These are phyloP conservation scores for Oceanodroma leucorhoa DNA, from an alignment of 2,797 vertebrate species.

Conservation along the genomic window DNA sequence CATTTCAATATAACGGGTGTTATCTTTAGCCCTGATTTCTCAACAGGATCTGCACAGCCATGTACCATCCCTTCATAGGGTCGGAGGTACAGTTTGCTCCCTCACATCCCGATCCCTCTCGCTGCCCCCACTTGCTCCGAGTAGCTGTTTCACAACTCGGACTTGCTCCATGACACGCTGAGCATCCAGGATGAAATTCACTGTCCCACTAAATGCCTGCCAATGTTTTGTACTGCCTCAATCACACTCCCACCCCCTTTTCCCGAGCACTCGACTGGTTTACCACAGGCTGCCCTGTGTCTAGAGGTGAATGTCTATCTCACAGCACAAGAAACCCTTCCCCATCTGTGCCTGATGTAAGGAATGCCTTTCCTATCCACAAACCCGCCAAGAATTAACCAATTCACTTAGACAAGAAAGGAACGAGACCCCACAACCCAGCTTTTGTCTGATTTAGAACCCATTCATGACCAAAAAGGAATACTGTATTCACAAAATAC, in stretches of 20 bases:
- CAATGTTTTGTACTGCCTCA: background rate
- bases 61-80: background rate
- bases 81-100: background rate
- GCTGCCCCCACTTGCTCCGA: background rate
- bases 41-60: background rate
- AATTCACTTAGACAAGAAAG: slow-evolving; percentile 46
- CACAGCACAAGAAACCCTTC: background rate
- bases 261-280: background rate
- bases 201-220: background rate
- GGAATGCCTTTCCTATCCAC: slow-evolving; percentile 1
- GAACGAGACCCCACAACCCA: background rate
- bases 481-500: slow-evolving; percentile 1
- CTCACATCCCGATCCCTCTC: background rate
- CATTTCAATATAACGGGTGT: background rate
- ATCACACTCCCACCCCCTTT: background rate
- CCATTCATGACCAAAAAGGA: slow-evolving; percentile 41
- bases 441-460: slow-evolving; percentile 43
- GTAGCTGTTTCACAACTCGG: background rate
- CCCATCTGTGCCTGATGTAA: slow-evolving; percentile 35
- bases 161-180: background rate
- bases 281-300: slow-evolving; percentile 23
- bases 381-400: slow-evolving; percentile 32
- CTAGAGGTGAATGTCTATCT: slow-evolving; percentile 13
- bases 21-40: background rate
- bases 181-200: background rate